A percentile compares a stretch with the other conserved stretches of the same genome.
Conservation (phyloP, 1,140 invertebrate species). For the Penaeus vannamei region DNA sequence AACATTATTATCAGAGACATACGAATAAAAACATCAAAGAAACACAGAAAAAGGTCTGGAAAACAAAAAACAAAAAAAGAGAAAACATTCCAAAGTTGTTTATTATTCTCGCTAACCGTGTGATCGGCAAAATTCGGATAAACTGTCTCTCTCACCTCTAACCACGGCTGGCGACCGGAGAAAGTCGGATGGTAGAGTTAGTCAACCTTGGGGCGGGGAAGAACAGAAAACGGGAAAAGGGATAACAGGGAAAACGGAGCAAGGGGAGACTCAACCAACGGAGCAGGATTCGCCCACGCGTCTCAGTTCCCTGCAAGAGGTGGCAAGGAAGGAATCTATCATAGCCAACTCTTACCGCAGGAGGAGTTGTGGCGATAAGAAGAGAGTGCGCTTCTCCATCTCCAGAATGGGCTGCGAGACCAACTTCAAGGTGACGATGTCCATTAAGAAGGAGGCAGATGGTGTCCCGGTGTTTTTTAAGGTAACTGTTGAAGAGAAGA, state of each 20-base stretch:
- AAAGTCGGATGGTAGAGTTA: slow-evolving; percentile 47
- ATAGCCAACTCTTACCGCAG: too few relatives aligned
- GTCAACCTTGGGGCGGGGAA: slow-evolving; percentile 18
- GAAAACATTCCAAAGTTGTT: too few relatives aligned
- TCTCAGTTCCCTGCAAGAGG: too few relatives aligned
- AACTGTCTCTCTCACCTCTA: background rate
- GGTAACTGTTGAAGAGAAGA: slow-evolving; percentile 3
- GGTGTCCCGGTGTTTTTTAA: slow-evolving; percentile 58
- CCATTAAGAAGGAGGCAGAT: slow-evolving; percentile 59
- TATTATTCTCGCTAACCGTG: background rate
- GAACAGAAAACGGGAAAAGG: background rate
- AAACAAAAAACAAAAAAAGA: too few relatives aligned
- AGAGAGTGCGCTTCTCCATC: background rate
- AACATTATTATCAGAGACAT: too few relatives aligned
- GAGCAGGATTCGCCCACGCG: background rate
- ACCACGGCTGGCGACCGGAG: slow-evolving; percentile 9
- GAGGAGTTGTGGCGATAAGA: background rate
- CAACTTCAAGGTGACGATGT: slow-evolving; percentile 61
- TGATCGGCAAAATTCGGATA: background rate
- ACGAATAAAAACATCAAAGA: too few relatives aligned
- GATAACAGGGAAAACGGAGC: background rate
- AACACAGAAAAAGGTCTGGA: too few relatives aligned
- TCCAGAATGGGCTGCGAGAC: slow-evolving; percentile 19
- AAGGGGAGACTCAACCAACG: background rate
- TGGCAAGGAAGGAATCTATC: too few relatives aligned